A percentile compares a stretch with the other conserved stretches of the same genome.
Evolutionary conservation across 1,140 invertebrate genomes (phyloP).

Genomic region (Hestina assimilis): DNA sequence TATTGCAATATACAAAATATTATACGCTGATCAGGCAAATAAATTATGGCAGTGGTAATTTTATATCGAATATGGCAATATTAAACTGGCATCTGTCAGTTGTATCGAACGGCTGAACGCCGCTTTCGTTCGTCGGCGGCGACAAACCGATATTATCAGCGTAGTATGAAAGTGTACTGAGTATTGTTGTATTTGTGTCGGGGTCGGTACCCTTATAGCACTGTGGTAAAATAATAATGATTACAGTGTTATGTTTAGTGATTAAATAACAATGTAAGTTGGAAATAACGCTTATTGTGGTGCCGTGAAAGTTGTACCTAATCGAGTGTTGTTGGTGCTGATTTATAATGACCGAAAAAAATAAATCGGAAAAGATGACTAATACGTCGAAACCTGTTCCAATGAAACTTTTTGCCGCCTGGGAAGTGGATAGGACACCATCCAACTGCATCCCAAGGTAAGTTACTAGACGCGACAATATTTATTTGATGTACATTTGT

Average conservation of each 20-base stretch:
- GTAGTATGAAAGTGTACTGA: conserved; percentile 46
- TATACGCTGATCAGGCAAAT: too few relatives aligned
- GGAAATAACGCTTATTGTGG: conserved; percentile 51
- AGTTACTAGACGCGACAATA: conserved; percentile 21
- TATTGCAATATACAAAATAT: too few relatives aligned
- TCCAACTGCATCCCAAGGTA: conserved; percentile 98
- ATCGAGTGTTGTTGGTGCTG: conserved; percentile 56
- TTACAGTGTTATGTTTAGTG: conserved; percentile 65
- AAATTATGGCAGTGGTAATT: neutral
- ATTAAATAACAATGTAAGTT: conserved; percentile 67
- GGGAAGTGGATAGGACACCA: conserved; percentile 97
- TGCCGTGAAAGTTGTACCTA: conserved; percentile 65
- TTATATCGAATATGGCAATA: conserved; percentile 19
- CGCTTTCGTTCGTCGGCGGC: conserved; percentile 35
- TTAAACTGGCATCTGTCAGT: conserved; percentile 45
- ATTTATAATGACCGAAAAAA: conserved; percentile 78
- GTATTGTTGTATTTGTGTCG: conserved; percentile 53
- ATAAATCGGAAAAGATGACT: conserved; percentile 79
- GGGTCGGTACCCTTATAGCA: conserved; percentile 38
- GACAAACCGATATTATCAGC: conserved; percentile 33
- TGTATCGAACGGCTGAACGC: conserved; percentile 72
- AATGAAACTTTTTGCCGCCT: conserved; percentile 98
- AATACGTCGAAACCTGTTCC: conserved; percentile 90
- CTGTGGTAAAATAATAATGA: conserved; percentile 49
- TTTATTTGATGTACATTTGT: conserved; percentile 14